These are phyloP conservation scores for Bombus pyrosoma DNA, from an alignment of 1,140 invertebrate genomes.

Conservation along the genomic window DNA sequence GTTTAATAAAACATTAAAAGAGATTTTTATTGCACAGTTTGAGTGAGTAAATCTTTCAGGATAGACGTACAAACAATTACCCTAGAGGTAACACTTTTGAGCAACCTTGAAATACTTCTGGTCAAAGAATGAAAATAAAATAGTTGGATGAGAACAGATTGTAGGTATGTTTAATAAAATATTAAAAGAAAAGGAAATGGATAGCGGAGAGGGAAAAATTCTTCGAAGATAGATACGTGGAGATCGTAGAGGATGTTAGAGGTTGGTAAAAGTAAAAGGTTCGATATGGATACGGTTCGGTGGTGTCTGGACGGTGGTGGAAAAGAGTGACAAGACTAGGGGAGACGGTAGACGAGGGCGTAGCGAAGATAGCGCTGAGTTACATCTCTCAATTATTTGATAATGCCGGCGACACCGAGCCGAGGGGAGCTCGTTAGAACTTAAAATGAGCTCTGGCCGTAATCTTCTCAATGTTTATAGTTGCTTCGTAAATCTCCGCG, in stretches of 20 bases:
- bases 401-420: conserved; percentile 80
- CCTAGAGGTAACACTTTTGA: rapidly evolving
- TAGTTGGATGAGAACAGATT: rapidly evolving
- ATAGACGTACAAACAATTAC: too few species aligned
- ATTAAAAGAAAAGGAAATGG: not conserved
- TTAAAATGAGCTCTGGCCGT: conserved; percentile 81
- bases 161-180: rapidly evolving
- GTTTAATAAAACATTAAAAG: too few species aligned
- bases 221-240: not conserved
- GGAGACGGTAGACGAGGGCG: conserved; percentile 66
- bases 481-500: conserved; percentile 75
- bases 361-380: conserved; percentile 79
- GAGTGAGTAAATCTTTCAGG: rapidly evolving
- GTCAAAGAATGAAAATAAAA: too few species aligned
- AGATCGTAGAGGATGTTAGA: not conserved
- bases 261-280: conserved; percentile 30
- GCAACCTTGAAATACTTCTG: rapidly evolving
- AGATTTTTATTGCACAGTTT: too few species aligned
- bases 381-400: conserved; percentile 83
- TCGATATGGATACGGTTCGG: conserved; percentile 24
- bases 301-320: conserved; percentile 3
- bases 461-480: conserved; percentile 82
- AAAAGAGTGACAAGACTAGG: conserved; percentile 54
- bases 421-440: conserved; percentile 82
- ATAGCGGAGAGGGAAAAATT: not conserved